A percentile compares a stretch with the other conserved stretches of the same genome.
Evolutionary conservation across 1,140 invertebrate species (phyloP).

Genomic region (Rhyzopertha dominica): DNA sequence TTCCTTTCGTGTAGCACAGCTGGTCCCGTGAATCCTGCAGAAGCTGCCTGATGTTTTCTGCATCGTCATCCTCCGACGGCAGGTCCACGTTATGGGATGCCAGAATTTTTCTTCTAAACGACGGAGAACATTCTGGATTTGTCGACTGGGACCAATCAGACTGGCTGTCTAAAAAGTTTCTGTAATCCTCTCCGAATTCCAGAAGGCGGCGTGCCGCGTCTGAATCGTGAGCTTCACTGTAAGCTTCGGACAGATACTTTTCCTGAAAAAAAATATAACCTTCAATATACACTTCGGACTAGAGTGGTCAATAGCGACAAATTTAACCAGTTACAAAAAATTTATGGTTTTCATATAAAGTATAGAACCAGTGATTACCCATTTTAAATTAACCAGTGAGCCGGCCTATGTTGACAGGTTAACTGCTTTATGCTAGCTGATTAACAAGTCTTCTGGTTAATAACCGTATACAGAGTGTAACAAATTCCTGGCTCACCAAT

Average conservation of each 20-base stretch:
- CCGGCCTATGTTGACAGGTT: too few species aligned
- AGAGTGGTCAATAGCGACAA: too few species aligned
- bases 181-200: conserved; percentile 88
- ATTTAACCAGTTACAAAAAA: too few species aligned
- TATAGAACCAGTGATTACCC: too few species aligned
- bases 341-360: too few species aligned
- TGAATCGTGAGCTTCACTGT: conserved; percentile 83
- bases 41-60: conserved; percentile 36
- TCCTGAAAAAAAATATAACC: conserved; percentile 65
- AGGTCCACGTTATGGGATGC: conserved; percentile 26
- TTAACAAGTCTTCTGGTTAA: too few species aligned
- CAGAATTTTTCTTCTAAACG: conserved; percentile 36
- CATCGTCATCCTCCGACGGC: conserved; percentile 39
- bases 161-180: conserved; percentile 80
- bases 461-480: too few species aligned
- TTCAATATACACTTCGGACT: too few species aligned
- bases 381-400: too few species aligned
- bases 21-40: conserved; percentile 37
- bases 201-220: conserved; percentile 74
- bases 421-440: too few species aligned
- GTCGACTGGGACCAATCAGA: conserved; percentile 68
- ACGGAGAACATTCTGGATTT: conserved; percentile 56
- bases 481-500: too few species aligned
- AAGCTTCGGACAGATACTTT: conserved; percentile 86
- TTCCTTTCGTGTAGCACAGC: conserved; percentile 32